Conservation (phyloP, 2,888 invertebrate species). For the Neoitamus cyanurus region DNA sequence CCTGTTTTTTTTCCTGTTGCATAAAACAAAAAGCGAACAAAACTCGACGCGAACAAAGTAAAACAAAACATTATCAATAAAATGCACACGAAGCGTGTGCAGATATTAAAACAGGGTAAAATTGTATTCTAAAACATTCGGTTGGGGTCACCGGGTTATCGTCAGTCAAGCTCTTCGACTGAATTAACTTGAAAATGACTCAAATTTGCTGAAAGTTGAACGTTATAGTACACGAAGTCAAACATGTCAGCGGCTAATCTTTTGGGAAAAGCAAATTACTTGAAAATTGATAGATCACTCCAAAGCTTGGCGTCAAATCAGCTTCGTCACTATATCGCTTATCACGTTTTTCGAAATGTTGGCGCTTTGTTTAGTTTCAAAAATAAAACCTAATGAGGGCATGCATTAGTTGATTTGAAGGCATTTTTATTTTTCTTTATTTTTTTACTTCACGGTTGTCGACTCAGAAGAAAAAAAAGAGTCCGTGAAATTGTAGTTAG, state of each 20-base stretch:
- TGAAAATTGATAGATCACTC: neutral
- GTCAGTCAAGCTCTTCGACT: neutral
- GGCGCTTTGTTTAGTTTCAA: neutral
- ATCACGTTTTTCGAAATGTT: neutral
- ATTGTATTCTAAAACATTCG: neutral
- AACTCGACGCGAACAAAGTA: neutral
- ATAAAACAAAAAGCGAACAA: neutral
- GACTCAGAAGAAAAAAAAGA: neutral
- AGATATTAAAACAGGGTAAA: constrained; percentile 3
- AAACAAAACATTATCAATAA: neutral
- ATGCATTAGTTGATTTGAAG: neutral
- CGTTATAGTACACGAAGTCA: neutral
- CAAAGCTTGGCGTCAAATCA: neutral
- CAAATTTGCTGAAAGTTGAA: neutral
- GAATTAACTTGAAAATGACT: constrained; percentile 28
- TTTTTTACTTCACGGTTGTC: neutral
- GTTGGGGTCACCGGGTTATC: constrained; percentile 28
- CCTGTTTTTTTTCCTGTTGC: neutral
- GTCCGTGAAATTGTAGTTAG: neutral
- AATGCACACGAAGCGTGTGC: neutral
- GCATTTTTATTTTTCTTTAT: neutral
- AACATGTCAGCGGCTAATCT: neutral
- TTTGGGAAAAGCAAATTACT: neutral
- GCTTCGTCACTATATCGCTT: neutral
- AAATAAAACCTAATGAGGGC: neutral